Evolutionary conservation across 2,888 invertebrate species (phyloP), one percentile per base, ranked within the genome.

Genomic region (Amphimallon solstitiale): DNA sequence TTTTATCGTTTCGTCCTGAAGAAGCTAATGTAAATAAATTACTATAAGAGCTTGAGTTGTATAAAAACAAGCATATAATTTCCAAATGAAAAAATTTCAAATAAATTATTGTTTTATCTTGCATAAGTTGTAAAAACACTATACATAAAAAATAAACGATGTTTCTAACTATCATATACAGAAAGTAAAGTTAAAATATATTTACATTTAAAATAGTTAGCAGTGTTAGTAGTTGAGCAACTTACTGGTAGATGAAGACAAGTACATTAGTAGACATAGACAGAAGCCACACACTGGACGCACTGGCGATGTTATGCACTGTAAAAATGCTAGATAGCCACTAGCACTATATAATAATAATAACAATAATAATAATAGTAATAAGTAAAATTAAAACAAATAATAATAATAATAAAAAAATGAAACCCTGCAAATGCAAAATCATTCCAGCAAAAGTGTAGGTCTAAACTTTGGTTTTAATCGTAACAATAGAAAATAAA

Each of bases 401-500:
- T 23, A 43, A 40, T 21, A 37, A 60, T 46, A 60, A 43, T 37
- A 29, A 29, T 17, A 40, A 45, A 17, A 23, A 7, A 60, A n/a
- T 51, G 62, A 71, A 37, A 71, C 64, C 68, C 71, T 68, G 70
- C 71, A 71, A 23, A 73, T 70, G 68, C 65, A 68, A 73, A 70
- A 73, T 73, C 70, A 73, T 71, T 74, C 70, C 67, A 72, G 72
- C 72, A 67, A 67, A n/a, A 68, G 66, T 70, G 69, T 73, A 80
- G 79, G 80, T 80, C 81, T 81, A 81, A 81, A 81, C 81, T 81
- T 82, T 82, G 81, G 82, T 81, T 78, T 71, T 81, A 81, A 81
- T 81, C 79, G 80, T 71, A 72, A 81, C 80, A 81, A 81, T 81
- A 80, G 81, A 82, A 81, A 82, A 81, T 81, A 80, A 81, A 81